Base-by-base conservation (phyloP, 2,888 invertebrate genomes). In the Acleris cristana region DNA sequence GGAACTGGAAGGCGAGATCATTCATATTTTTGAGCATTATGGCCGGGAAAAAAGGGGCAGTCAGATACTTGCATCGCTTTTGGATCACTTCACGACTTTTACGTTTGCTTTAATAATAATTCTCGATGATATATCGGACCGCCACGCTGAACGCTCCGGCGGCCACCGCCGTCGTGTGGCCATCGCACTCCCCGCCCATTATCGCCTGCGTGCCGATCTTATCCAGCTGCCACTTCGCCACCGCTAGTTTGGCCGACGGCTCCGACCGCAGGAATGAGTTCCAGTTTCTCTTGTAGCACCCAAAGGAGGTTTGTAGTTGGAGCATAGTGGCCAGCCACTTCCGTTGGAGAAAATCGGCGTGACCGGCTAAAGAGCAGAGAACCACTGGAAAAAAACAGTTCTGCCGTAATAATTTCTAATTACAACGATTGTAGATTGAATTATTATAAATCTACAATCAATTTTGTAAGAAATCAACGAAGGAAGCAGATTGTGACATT, bases 141-240 rank as follows among this genome's bases (percentile, higher is more conserved):
- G 76, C 79, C 0, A 76, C 65, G 6, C 79, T 71, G 0, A 85
- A 40, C 0, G 77, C 54, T 0, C 73, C 79, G 0, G 77, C 76
- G 0, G 82, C 84, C 0, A 82, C 79, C 0, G 81, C 72, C 0
- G 85, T 81, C 0, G 79, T 71, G 54, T 86, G 86, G 0, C 68
- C 70, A 16, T 79, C 75, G 19, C 87, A 86, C 3, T 16, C 14
- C 3, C 34, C 34, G 34, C 14, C 40, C 55, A 55, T 14, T 2
- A 55, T 40, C 54, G 18, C 26, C 16, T 34, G 59, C 0, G 57
- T 12, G 16, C 67, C 34, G 10, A 34, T 30, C 34, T 55, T 72
- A 2, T 49, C 55, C 2, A 74, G 2, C 30, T 64, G 58, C 74
- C 75, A 74, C 21, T 34, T 23, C 4, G 8, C 55, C 10, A 21